These are phyloP conservation scores for Lutjanus campechanus DNA, from an alignment of 2,797 vertebrate genomes.

Conservation along the genomic window DNA sequence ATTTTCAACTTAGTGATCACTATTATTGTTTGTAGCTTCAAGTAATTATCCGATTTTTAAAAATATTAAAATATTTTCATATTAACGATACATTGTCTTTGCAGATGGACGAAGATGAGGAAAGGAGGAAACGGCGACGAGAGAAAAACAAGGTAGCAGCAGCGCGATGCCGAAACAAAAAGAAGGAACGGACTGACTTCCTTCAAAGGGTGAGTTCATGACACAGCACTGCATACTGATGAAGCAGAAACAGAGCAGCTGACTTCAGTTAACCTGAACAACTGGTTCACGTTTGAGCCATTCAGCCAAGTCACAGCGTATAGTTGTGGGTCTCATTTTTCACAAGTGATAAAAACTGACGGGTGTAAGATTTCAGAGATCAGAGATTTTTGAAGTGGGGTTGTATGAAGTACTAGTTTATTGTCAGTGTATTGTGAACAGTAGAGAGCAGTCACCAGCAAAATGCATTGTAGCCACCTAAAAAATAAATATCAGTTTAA, in stretches of 20 bases:
- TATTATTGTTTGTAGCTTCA: not conserved
- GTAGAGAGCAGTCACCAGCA: too few relatives aligned
- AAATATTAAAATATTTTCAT: not conserved
- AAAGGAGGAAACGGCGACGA: slow-evolving; percentile 93
- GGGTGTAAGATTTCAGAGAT: too few relatives aligned
- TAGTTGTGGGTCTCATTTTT: not conserved
- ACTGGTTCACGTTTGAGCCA: not conserved
- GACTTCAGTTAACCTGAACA: slow-evolving; percentile 21
- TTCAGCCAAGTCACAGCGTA: not conserved
- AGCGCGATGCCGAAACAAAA: slow-evolving; percentile 97
- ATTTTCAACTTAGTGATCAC: not conserved
- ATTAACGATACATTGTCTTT: not conserved
- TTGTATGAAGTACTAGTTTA: too few relatives aligned
- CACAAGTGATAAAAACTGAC: not conserved
- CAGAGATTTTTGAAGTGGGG: too few relatives aligned
- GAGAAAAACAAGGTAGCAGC: slow-evolving; percentile 99
- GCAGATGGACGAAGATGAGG: slow-evolving; percentile 94
- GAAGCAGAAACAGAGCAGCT: slow-evolving; percentile 11
- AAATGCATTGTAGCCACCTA: too few relatives aligned
- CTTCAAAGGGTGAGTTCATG: slow-evolving; percentile 91
- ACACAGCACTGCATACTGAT: slow-evolving; percentile 34
- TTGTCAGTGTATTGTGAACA: too few relatives aligned
- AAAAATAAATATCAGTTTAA: too few relatives aligned
- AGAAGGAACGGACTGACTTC: slow-evolving; percentile 97
- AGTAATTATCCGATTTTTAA: not conserved